These are phyloP conservation scores for Montipora efflorescens DNA, from an alignment of 64 coral and sea anemone genomes.

Conservation along the genomic window DNA sequence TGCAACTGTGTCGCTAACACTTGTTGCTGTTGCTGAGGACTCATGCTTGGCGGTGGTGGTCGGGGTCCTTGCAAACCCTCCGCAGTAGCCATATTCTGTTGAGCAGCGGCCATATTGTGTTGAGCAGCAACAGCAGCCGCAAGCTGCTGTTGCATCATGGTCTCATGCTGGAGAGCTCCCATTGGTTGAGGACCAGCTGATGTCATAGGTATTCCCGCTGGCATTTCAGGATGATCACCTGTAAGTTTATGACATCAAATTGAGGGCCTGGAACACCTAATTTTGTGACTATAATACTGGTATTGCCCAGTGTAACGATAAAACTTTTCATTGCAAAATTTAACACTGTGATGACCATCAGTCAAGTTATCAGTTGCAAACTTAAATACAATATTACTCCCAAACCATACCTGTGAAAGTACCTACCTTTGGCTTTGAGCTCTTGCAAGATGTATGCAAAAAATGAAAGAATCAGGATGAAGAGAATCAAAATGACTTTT, in stretches of 20 bases:
- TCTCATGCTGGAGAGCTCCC: constrained; percentile 69
- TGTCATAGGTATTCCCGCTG: constrained; percentile 17
- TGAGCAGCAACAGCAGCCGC: constrained; percentile 50
- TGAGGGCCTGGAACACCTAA: not conserved
- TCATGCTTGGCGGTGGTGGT: constrained; percentile 48
- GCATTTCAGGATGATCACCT: constrained; percentile 61
- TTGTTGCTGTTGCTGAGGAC: constrained; percentile 45
- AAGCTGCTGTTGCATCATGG: constrained; percentile 68
- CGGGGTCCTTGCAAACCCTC: constrained; percentile 8
- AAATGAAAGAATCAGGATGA: too few species aligned
- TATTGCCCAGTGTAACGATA: too few species aligned
- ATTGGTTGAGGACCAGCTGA: constrained; percentile 29
- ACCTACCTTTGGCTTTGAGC: too few species aligned
- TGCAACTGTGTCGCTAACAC: constrained; percentile 30
- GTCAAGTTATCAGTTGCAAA: too few species aligned
- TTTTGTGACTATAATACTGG: not conserved
- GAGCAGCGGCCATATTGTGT: not conserved
- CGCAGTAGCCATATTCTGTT: not conserved
- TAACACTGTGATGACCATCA: too few species aligned
- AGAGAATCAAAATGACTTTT: too few species aligned
- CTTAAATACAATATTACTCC: too few species aligned
- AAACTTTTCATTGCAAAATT: too few species aligned
- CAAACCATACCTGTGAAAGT: too few species aligned
- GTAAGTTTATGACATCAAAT: not conserved
- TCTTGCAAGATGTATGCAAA: too few species aligned